These are phyloP conservation scores for Actinemys pallida DNA, from an alignment of 2,113 vertebrate genomes.

Conservation along the genomic window DNA sequence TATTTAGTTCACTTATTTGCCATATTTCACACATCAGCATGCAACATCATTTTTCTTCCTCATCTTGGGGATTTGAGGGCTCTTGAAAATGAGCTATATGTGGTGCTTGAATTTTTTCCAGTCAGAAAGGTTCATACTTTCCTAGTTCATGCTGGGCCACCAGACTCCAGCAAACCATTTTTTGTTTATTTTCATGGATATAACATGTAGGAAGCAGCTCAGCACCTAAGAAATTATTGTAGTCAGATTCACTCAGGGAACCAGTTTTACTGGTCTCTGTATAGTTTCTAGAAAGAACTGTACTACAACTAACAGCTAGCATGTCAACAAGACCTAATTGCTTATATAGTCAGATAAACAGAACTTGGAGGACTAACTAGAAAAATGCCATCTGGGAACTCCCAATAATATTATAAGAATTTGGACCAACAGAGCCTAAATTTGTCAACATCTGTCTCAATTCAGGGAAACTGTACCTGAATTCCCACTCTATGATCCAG, in stretches of 20 bases:
- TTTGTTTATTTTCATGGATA: not conserved
- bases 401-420: not conserved
- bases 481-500: constrained; percentile 53
- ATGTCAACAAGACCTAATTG: too few relatives aligned
- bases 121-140: too few relatives aligned
- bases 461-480: not conserved
- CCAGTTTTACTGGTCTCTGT: not conserved
- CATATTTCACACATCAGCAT: too few relatives aligned
- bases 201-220: not conserved
- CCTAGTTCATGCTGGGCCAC: too few relatives aligned
- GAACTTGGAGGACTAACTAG: too few relatives aligned
- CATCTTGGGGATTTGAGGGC: too few relatives aligned
- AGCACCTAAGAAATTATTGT: not conserved
- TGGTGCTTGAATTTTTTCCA: not conserved
- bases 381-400: not conserved
- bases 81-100: not conserved
- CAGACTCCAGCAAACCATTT: accelerated
- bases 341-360: not conserved
- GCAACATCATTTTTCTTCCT: too few relatives aligned
- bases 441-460: not conserved
- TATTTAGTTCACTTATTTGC: too few relatives aligned
- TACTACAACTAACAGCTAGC: not conserved
- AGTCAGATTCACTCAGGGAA: not conserved
- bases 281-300: not conserved
- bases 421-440: not conserved